A percentile compares a stretch with the other conserved stretches of the same genome.
Conservation (phyloP, 1,140 invertebrate genomes). For the Popillia japonica region DNA sequence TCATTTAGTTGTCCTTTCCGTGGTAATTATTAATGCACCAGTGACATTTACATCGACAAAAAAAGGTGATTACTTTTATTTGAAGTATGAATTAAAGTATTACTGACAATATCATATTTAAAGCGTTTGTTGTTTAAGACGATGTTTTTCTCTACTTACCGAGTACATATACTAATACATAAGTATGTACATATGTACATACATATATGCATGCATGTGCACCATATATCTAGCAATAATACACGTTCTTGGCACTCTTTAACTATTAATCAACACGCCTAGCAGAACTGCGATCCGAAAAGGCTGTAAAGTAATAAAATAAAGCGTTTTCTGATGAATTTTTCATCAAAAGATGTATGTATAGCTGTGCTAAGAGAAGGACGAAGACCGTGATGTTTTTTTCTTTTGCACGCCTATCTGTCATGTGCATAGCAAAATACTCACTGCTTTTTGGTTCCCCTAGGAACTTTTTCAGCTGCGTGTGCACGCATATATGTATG, state of each 20-base stretch:
- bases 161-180: no score
- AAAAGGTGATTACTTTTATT: no score
- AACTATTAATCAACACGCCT: neutral
- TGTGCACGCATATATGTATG: neutral
- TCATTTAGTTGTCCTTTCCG: no score
- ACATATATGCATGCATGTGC: neutral
- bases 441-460: neutral
- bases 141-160: no score
- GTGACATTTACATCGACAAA: no score
- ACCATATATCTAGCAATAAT: neutral
- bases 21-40: no score
- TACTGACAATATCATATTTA: no score
- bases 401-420: conserved; percentile 22
- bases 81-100: no score
- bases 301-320: conserved; percentile 32
- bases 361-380: neutral
- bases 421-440: conserved; percentile 29
- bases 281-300: neutral
- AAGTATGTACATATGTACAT: no score
- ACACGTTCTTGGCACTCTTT: conserved; percentile 14
- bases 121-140: no score
- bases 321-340: conserved; percentile 8
- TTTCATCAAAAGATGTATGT: conserved; percentile 29
- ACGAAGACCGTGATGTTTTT: conserved; percentile 2
- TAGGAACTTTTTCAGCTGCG: neutral